Evolutionary conservation across 1,140 invertebrate species (phyloP).

Genomic region (Coenobita brevimanus): DNA sequence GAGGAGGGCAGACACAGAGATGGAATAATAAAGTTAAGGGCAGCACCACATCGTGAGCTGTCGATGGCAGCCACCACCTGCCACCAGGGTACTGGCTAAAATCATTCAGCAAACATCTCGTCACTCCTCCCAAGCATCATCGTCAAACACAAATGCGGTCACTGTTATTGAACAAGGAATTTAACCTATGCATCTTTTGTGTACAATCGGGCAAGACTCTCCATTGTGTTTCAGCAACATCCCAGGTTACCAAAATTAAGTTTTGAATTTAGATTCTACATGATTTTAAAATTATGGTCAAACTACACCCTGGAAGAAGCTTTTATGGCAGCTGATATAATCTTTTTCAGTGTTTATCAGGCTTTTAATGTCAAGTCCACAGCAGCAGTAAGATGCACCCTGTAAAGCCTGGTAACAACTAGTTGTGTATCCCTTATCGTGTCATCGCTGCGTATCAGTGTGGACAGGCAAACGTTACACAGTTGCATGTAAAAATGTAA

Average conservation of each 20-base stretch:
- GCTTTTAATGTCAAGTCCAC: not conserved
- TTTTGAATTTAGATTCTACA: conserved; percentile 2
- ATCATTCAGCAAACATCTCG: too few species aligned
- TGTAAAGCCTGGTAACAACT: too few species aligned
- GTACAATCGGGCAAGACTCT: not conserved
- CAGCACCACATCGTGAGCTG: too few species aligned
- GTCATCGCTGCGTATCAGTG: too few species aligned
- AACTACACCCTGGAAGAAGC: not conserved
- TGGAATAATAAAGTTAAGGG: too few species aligned
- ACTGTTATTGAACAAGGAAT: not conserved
- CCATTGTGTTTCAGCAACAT: conserved; percentile 4
- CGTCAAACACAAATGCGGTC: not conserved
- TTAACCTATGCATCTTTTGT: conserved; percentile 5
- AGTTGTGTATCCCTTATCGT: too few species aligned
- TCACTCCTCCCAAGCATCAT: too few species aligned
- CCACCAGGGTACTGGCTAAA: too few species aligned
- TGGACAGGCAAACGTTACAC: too few species aligned
- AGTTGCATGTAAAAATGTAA: too few species aligned
- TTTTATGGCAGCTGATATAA: not conserved
- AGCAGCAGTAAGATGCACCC: not conserved
- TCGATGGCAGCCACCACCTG: too few species aligned
- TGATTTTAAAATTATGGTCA: not conserved
- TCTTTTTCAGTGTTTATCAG: not conserved
- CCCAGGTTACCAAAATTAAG: conserved; percentile 2
- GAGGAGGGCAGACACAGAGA: too few species aligned